Percentiles rank a stretch among this genome's conserved stretches.
phyloP scores from a whole-genome alignment of 2,797 vertebrate genomes.

The Lerista edwardsae region DNA sequence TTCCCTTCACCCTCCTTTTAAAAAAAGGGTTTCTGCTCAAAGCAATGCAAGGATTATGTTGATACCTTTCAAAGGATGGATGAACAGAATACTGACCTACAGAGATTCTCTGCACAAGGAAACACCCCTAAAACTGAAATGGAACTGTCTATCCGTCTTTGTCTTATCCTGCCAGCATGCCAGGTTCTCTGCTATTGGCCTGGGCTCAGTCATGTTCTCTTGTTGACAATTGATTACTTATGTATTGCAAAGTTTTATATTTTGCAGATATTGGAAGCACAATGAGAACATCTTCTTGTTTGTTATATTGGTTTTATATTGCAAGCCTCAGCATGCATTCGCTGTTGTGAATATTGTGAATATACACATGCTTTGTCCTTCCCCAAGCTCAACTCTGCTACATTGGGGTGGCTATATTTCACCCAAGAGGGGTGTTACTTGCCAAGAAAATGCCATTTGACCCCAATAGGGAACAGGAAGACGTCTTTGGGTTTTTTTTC shows the following conservation, averaged over 20 bases:
- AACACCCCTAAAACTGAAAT: not conserved
- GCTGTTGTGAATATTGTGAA: not conserved
- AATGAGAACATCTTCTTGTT: constrained; percentile 9
- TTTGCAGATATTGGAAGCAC: constrained; percentile 9
- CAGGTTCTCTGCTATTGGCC: not conserved
- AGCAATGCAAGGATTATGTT: constrained; percentile 15
- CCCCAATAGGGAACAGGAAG: not conserved
- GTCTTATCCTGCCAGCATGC: constrained; percentile 28
- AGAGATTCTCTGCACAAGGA: not conserved
- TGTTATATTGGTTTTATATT: not conserved
- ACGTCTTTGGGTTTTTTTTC: not conserved
- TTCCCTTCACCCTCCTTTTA: not conserved
- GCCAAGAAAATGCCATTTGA: not conserved
- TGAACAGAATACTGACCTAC: not conserved
- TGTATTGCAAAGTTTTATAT: constrained; percentile 7
- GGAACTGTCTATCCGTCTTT: not conserved
- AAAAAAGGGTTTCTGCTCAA: constrained; percentile 33
- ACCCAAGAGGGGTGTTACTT: not conserved
- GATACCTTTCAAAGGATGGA: constrained; percentile 10
- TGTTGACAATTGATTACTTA: not conserved
- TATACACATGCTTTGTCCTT: not conserved
- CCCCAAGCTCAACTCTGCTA: not conserved
- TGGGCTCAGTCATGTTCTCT: constrained; percentile 11
- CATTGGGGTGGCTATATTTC: not conserved
- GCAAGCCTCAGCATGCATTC: not conserved